Conservation (phyloP, 2,888 invertebrate genomes). For the Hyposoter didymator region DNA sequence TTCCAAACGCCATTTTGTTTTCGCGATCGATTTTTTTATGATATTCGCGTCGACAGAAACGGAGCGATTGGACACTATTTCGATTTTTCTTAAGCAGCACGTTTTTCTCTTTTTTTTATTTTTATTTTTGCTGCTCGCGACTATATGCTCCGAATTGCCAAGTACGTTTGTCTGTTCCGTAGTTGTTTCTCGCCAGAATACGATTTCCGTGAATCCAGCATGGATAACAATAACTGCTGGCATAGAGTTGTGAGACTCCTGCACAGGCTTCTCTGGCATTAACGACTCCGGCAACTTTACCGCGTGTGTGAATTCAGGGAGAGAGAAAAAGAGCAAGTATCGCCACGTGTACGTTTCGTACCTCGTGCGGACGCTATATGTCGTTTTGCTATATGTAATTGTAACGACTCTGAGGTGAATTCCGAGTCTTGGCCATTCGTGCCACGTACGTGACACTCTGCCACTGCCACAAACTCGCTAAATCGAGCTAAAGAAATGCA, state of each 20-base stretch:
- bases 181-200: slow-evolving; percentile 9
- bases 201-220: slow-evolving; percentile 50
- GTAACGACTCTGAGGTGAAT: slow-evolving; percentile 64
- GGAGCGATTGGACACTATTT: too few species aligned
- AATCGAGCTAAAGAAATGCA: slow-evolving; percentile 56
- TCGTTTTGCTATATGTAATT: slow-evolving; percentile 56
- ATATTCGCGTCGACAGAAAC: too few species aligned
- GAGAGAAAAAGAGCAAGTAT: slow-evolving; percentile 15
- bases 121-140: background rate
- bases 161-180: background rate
- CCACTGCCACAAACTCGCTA: slow-evolving; percentile 26
- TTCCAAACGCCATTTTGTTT: too few species aligned
- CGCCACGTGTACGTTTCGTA: slow-evolving; percentile 48
- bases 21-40: too few species aligned
- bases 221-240: slow-evolving; percentile 67
- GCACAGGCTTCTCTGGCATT: too few species aligned
- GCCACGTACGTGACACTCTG: slow-evolving; percentile 61
- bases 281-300: slow-evolving; percentile 57
- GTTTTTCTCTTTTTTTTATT: too few species aligned
- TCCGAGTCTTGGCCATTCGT: slow-evolving; percentile 57
- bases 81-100: too few species aligned
- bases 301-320: slow-evolving; percentile 39
- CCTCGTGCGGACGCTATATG: slow-evolving; percentile 34
- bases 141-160: background rate
- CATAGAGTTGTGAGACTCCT: background rate